A percentile compares a stretch with the other conserved stretches of the same genome.
Evolutionary conservation across 2,888 invertebrate species (phyloP).

Genomic region (Lithophane semibrunnea): DNA sequence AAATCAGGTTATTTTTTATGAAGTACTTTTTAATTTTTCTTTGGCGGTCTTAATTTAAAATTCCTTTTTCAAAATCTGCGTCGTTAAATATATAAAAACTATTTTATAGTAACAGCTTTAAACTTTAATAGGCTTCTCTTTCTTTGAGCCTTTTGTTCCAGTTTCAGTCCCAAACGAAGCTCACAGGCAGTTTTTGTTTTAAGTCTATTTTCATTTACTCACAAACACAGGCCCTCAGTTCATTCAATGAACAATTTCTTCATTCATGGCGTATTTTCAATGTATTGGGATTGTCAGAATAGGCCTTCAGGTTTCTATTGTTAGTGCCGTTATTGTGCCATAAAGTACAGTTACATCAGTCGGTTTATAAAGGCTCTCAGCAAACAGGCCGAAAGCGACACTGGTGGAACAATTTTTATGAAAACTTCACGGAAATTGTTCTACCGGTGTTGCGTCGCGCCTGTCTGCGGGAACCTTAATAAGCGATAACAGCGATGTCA

Average conservation of each 20-base stretch:
- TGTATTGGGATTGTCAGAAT: slow-evolving; percentile 28
- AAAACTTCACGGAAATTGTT: too few species aligned
- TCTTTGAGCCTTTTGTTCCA: slow-evolving; percentile 33
- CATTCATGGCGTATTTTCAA: slow-evolving; percentile 41
- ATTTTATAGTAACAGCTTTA: neutral
- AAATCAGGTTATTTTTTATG: too few species aligned
- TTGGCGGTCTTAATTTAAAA: neutral
- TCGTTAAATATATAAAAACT: neutral
- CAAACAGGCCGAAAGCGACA: too few species aligned
- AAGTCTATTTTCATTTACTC: slow-evolving; percentile 31
- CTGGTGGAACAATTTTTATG: too few species aligned
- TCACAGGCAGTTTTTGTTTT: slow-evolving; percentile 28
- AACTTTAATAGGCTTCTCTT: slow-evolving; percentile 27
- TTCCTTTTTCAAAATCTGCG: neutral
- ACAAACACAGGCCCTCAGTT: slow-evolving; percentile 12
- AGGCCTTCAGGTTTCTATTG: slow-evolving; percentile 25
- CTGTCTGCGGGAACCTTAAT: too few species aligned
- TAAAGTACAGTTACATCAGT: slow-evolving; percentile 11
- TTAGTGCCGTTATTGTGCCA: slow-evolving; percentile 22
- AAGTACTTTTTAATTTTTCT: neutral
- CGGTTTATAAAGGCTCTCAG: neutral
- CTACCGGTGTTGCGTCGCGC: too few species aligned
- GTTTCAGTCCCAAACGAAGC: slow-evolving; percentile 16
- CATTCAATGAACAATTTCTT: slow-evolving; percentile 38
- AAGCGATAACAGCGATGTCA: neutral